These are phyloP conservation scores for Cyanoderma ruficeps DNA, from an alignment of 2,113 vertebrate genomes.

Conservation along the genomic window DNA sequence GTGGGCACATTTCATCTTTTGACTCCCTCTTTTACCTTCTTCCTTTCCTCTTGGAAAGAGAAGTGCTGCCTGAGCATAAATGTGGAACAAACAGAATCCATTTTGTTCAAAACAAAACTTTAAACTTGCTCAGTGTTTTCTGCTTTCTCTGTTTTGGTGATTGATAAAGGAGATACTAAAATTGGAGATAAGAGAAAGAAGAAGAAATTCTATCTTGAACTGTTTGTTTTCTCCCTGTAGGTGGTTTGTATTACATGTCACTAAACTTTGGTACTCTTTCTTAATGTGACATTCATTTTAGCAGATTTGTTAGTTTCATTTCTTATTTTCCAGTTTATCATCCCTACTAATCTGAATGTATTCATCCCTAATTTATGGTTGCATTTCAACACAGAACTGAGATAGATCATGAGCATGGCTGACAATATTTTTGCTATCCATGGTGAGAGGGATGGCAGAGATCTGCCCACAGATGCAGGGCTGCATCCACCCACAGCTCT, in stretches of 20 bases:
- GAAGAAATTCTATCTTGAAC: neutral
- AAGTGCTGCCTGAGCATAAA: neutral
- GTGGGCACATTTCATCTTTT: neutral
- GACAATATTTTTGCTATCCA: neutral
- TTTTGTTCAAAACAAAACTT: neutral
- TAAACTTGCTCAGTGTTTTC: neutral
- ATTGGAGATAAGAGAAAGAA: neutral
- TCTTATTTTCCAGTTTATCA: neutral
- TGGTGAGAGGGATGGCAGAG: neutral
- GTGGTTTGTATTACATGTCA: neutral
- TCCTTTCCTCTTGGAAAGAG: neutral
- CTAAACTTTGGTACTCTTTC: neutral
- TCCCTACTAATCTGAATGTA: neutral
- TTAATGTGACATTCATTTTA: neutral
- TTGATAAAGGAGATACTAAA: slow-evolving; percentile 38
- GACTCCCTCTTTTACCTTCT: neutral
- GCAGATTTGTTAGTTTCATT: neutral
- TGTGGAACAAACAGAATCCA: neutral
- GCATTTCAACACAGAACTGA: neutral
- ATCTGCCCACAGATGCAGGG: neutral
- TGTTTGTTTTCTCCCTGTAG: neutral
- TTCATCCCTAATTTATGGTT: neutral
- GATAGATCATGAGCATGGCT: neutral
- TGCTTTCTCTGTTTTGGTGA: neutral
- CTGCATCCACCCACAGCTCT: neutral